Percentiles rank a stretch among this genome's conserved stretches.
phyloP scores from a whole-genome alignment of 1,140 invertebrate species.

The Rhagoletis zephyria region DNA sequence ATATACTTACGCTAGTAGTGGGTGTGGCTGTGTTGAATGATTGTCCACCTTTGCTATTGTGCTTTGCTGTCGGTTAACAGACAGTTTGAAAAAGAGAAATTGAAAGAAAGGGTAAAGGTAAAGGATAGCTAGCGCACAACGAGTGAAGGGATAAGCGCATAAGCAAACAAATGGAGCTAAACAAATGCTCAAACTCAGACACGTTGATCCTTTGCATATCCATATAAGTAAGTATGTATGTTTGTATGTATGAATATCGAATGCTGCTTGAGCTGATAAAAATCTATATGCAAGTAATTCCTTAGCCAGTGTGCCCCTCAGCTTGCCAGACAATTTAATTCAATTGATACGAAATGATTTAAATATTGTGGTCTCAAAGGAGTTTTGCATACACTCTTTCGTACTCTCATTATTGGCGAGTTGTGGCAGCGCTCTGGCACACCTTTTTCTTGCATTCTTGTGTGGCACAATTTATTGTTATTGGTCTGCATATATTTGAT shows the following conservation, averaged over 20 bases:
- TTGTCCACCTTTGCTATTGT: conserved; percentile 43
- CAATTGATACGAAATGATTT: conserved; percentile 60
- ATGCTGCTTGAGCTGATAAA: background rate
- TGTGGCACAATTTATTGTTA: conserved; percentile 45
- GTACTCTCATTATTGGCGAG: background rate
- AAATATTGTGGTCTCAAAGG: conserved; percentile 57
- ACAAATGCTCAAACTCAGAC: background rate
- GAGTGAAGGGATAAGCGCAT: conserved; percentile 22
- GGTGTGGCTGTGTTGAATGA: conserved; percentile 6
- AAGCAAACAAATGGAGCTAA: conserved; percentile 17
- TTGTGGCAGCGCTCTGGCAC: background rate
- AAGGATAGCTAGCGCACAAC: conserved; percentile 17
- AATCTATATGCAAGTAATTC: background rate
- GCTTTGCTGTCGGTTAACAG: background rate
- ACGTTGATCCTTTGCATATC: background rate
- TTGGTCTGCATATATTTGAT: background rate
- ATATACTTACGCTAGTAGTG: background rate
- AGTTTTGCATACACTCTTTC: background rate
- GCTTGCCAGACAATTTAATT: conserved; percentile 57
- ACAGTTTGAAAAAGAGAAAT: background rate
- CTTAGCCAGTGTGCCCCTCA: background rate
- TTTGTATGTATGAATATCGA: background rate
- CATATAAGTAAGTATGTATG: background rate
- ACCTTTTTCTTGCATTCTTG: background rate
- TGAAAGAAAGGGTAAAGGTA: background rate